Conservation (phyloP, 2,113 vertebrate genomes). For the Circaetus cinerascens region DNA sequence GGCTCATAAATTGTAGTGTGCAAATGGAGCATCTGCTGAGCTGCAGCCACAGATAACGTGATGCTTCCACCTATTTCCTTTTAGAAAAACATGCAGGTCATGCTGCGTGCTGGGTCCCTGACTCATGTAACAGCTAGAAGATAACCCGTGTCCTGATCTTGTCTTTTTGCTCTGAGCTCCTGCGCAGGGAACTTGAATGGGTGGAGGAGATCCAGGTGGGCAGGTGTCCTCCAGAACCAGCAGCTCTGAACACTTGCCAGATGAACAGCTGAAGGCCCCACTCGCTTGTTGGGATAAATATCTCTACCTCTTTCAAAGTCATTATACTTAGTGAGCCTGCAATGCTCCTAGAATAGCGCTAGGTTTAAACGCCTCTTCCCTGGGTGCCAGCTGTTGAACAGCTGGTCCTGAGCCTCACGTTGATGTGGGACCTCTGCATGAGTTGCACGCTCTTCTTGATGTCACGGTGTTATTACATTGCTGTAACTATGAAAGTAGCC, state of each 20-base stretch:
- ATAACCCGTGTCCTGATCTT: not conserved
- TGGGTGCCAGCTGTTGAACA: not conserved
- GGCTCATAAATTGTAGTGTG: not conserved
- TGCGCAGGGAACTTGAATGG: not conserved
- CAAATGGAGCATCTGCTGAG: slow-evolving; percentile 3
- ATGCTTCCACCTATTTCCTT: not conserved
- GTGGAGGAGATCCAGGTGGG: not conserved
- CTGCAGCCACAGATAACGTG: not conserved
- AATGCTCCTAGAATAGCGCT: not conserved
- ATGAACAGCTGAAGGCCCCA: not conserved
- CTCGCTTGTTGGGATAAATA: not conserved
- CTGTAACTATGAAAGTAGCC: not conserved
- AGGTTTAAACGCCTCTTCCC: not conserved
- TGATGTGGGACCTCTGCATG: not conserved
- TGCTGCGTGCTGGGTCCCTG: not conserved
- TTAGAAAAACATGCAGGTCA: not conserved
- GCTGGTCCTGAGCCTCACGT: not conserved
- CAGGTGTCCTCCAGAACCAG: not conserved
- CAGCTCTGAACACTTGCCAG: not conserved
- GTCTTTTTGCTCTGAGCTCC: not conserved
- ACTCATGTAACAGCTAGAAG: not conserved
- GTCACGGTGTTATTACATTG: not conserved
- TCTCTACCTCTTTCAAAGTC: not conserved
- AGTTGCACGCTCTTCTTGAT: not conserved
- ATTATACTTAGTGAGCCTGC: not conserved